Percentiles rank a stretch among this genome's conserved stretches.
phyloP scores from a whole-genome alignment of 2,797 vertebrate species.

The Onychomys torridus region DNA sequence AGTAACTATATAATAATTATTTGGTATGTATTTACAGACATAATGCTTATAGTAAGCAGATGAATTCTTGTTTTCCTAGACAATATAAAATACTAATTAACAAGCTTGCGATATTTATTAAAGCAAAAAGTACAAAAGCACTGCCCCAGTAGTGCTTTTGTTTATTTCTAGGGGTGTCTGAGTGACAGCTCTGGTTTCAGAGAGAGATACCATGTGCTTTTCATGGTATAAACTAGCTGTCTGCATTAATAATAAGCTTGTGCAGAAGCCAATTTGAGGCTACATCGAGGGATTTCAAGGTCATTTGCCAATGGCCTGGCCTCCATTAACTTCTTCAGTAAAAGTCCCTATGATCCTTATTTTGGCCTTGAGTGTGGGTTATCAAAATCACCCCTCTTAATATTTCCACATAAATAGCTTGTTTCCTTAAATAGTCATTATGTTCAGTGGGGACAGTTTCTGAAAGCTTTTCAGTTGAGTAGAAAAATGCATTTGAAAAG shows the following conservation, averaged over 20 bases:
- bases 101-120: slow-evolving; percentile 56
- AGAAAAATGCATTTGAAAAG: slow-evolving; percentile 83
- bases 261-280: slow-evolving; percentile 83
- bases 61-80: slow-evolving; percentile 77
- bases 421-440: slow-evolving; percentile 88
- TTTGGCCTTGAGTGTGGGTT: slow-evolving; percentile 88
- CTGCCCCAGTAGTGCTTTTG: slow-evolving; percentile 44
- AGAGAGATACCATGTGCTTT: slow-evolving; percentile 80
- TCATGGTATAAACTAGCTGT: slow-evolving; percentile 77
- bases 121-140: slow-evolving; percentile 70
- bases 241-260: slow-evolving; percentile 83
- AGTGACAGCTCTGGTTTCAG: slow-evolving; percentile 78
- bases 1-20: slow-evolving; percentile 76
- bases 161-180: slow-evolving; percentile 56
- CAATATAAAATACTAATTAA: slow-evolving; percentile 65
- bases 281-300: slow-evolving; percentile 86
- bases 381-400: slow-evolving; percentile 86
- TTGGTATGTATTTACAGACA: slow-evolving; percentile 75
- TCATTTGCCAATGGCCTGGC: slow-evolving; percentile 87
- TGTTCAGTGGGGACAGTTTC: slow-evolving; percentile 83
- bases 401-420: slow-evolving; percentile 83
- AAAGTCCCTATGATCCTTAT: slow-evolving; percentile 87
- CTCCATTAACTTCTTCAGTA: slow-evolving; percentile 87
- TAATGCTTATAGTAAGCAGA: slow-evolving; percentile 70
- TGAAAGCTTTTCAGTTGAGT: slow-evolving; percentile 79